Evolutionary conservation across 37 sponge, comb jelly and placozoan species (phyloP), one percentile per base, ranked within the genome.

Genomic region (Agelas oroides): DNA sequence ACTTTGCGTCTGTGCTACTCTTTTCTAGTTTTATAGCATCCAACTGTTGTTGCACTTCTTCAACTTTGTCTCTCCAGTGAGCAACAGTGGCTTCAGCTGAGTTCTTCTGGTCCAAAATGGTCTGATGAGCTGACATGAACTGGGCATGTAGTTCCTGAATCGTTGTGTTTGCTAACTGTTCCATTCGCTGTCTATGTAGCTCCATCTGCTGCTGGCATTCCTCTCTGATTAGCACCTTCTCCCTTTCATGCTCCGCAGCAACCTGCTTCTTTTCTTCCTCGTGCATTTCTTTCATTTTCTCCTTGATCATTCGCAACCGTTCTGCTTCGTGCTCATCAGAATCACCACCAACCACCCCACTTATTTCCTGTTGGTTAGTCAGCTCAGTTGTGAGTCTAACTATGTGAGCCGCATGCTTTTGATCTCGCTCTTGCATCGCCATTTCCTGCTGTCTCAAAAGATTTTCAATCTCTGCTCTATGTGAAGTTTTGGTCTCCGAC

Each of bases 91-190:
- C 36, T 24, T 83, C 83, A 18, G 60, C 41, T 25, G 24, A 39
- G 27, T 39, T 71, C 30, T 78, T 89, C 46, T 84, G 55, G 2
- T 71, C 83, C 56, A 41, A 40, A 19, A 89, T 14, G 21, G 55
- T 46, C 33, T 77, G 40, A 60, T 85, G 71, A 24, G 91, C 91
- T 25, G 69, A 28, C 61, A 85, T 66, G 59, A 59, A 85, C 59
- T 90, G 86, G 2, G 32, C 65, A 59, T 92, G 82, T 0, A 84
- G 17, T 18, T 41, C 70, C 66, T 92, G 79, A 17, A 92, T 76
- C 76, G 88, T 80, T 23, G 76, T n/a, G 63, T 92, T 92, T 6
- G 93, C 93, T 21, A 74, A 32, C 57, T 84, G 57, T 37, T 92
- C 93, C 37, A 75, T 54, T 35, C 80, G 81, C 27, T 59, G 56